These are phyloP conservation scores for Arge pagana DNA, from an alignment of 2,888 invertebrate species.

Conservation along the genomic window DNA sequence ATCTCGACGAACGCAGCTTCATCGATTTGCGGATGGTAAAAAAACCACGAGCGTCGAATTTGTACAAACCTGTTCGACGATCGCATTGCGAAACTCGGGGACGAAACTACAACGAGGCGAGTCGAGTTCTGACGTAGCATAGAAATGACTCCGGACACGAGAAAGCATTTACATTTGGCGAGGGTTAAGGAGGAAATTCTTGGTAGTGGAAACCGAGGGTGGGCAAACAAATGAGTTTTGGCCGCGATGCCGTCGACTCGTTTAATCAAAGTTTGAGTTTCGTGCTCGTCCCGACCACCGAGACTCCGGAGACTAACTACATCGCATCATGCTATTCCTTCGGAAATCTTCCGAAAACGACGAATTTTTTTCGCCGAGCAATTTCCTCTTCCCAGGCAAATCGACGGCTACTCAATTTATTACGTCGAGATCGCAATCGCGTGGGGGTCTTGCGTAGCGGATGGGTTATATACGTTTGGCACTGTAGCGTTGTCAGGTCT, in stretches of 20 bases:
- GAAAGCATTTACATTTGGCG: too few species aligned
- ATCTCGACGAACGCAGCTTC: neutral
- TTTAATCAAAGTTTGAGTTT: slow-evolving; percentile 53
- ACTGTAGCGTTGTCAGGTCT: too few species aligned
- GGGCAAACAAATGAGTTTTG: slow-evolving; percentile 41
- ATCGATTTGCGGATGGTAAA: neutral
- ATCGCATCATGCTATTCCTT: slow-evolving; percentile 49
- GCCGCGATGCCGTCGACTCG: slow-evolving; percentile 43
- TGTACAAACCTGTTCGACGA: neutral
- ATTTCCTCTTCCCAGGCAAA: too few species aligned
- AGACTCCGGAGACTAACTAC: slow-evolving; percentile 43
- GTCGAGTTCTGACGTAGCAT: neutral
- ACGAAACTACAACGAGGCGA: neutral
- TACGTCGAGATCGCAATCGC: too few species aligned
- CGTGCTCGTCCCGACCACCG: slow-evolving; percentile 43
- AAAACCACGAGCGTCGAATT: neutral
- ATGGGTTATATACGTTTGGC: too few species aligned
- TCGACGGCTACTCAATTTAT: too few species aligned
- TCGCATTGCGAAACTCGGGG: neutral
- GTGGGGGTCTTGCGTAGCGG: too few species aligned
- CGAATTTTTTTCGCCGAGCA: too few species aligned
- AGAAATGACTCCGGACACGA: too few species aligned
- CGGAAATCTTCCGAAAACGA: too few species aligned
- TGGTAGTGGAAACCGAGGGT: slow-evolving; percentile 3
- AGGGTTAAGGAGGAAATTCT: neutral